Conservation (phyloP, 2,888 invertebrate genomes). For the Metacarcinus magister region DNA sequence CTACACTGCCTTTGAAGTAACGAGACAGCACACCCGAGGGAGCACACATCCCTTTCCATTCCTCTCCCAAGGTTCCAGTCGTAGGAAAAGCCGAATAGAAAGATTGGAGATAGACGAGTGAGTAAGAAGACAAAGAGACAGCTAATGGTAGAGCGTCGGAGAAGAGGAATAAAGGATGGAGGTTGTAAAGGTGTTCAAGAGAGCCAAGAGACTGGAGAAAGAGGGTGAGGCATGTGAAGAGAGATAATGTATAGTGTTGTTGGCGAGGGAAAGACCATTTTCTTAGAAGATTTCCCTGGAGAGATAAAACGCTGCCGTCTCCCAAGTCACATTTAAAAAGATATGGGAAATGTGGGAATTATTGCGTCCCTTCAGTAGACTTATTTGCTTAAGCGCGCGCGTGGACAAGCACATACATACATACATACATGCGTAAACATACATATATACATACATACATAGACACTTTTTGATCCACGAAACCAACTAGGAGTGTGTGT, state of each 20-base stretch:
- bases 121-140: neutral
- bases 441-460: too few species aligned
- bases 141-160: neutral
- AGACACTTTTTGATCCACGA: too few species aligned
- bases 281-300: neutral
- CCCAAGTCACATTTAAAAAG: neutral
- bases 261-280: neutral
- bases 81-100: neutral
- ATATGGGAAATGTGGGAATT: neutral
- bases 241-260: neutral
- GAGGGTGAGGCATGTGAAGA: neutral
- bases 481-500: too few species aligned
- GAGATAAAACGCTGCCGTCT: neutral
- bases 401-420: neutral
- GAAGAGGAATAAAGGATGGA: neutral
- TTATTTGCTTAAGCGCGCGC: neutral
- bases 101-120: neutral
- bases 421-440: neutral
- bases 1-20: too few species aligned
- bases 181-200: neutral
- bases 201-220: neutral
- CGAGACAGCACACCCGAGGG: neutral
- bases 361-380: neutral
- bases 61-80: neutral
- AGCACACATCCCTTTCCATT: neutral